phyloP scores from a whole-genome alignment of 2,888 invertebrate species.

The Helleia helle region DNA sequence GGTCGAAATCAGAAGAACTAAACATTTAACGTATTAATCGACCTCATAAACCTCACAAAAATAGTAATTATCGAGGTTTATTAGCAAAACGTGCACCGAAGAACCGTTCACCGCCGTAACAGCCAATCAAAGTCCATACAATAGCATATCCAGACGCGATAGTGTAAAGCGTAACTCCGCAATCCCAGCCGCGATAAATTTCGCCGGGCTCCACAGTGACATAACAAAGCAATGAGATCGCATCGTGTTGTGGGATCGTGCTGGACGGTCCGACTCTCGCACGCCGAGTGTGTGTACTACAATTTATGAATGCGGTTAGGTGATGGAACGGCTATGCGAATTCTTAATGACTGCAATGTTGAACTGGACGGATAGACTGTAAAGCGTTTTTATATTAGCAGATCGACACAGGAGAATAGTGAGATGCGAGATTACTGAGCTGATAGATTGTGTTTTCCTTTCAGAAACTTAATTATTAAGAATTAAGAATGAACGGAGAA shows the following conservation, averaged over 20 bases:
- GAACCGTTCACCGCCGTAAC: neutral
- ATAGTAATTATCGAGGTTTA: no score
- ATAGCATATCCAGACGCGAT: conserved; percentile 13
- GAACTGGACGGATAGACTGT: no score
- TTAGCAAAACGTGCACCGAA: neutral
- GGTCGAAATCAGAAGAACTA: no score
- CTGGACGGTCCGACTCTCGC: conserved; percentile 48
- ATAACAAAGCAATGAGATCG: conserved; percentile 35
- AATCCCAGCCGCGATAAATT: conserved; percentile 39
- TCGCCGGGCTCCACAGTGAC: conserved; percentile 33
- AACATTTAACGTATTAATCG: no score
- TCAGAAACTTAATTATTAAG: no score
- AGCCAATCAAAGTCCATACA: conserved; percentile 4
- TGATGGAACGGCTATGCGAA: neutral
- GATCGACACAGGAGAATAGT: no score
- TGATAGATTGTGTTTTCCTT: no score
- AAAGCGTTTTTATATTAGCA: no score
- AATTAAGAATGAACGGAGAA: no score
- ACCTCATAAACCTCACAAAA: no score
- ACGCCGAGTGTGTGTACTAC: conserved; percentile 22
- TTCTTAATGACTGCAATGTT: no score
- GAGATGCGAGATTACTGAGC: no score
- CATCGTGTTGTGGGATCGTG: conserved; percentile 42
- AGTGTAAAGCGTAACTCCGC: conserved; percentile 20
- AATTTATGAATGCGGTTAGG: neutral